Percentiles rank a stretch among this genome's conserved stretches.
phyloP scores from a whole-genome alignment of 2,888 invertebrate genomes.

The Spisula solida region DNA sequence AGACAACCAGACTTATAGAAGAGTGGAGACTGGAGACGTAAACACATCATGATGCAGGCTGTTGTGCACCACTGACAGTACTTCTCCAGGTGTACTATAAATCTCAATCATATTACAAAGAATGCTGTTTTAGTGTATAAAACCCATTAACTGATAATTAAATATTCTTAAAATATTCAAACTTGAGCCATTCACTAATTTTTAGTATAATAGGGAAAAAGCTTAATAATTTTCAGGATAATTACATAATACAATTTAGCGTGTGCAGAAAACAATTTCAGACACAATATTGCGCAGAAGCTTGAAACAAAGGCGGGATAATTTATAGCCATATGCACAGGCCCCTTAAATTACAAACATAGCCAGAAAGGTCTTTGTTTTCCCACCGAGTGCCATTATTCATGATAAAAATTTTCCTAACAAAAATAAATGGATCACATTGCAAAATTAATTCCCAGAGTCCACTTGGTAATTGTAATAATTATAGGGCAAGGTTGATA shows the following conservation, averaged over 20 bases:
- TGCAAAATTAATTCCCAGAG: constrained; percentile 58
- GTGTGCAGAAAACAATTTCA: constrained; percentile 20
- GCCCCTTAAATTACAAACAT: constrained; percentile 21
- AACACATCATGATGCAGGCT: not conserved
- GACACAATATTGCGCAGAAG: not conserved
- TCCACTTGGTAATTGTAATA: constrained; percentile 54
- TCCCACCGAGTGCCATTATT: constrained; percentile 13
- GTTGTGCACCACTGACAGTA: not conserved
- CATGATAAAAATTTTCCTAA: constrained; percentile 40
- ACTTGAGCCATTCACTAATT: constrained; percentile 24
- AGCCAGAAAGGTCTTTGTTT: constrained; percentile 42
- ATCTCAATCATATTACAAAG: constrained; percentile 19
- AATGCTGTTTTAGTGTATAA: constrained; percentile 12
- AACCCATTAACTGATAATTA: not conserved
- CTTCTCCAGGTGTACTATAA: constrained; percentile 10
- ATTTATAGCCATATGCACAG: constrained; percentile 41
- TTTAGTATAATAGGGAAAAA: not conserved
- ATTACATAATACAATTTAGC: not conserved
- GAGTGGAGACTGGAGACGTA: not conserved
- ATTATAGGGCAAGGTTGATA: constrained; percentile 53
- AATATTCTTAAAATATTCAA: constrained; percentile 11
- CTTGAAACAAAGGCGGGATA: constrained; percentile 24
- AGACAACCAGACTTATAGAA: not conserved
- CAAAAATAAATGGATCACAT: constrained; percentile 56
- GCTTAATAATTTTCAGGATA: not conserved